Evolutionary conservation across 2,113 vertebrate genomes (phyloP).

Genomic region (Numida meleagris): DNA sequence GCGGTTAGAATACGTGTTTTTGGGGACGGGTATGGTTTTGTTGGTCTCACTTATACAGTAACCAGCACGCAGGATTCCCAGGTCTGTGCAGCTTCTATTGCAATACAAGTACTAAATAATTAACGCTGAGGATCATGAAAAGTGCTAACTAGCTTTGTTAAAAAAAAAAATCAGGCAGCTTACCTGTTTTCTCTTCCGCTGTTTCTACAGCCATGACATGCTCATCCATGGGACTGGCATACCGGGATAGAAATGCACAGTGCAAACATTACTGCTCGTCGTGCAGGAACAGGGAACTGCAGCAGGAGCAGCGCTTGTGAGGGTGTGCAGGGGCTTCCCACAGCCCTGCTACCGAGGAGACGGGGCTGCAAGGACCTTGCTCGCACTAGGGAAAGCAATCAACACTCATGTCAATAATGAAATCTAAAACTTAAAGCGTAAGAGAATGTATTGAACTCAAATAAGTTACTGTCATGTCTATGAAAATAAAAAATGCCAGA

Average conservation of each 20-base stretch:
- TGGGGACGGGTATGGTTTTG: neutral
- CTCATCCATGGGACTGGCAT: slow-evolving; percentile 77
- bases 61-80: neutral
- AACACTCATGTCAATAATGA: neutral
- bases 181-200: slow-evolving; percentile 78
- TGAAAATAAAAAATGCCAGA: neutral
- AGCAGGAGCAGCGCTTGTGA: neutral
- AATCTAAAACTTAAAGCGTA: neutral
- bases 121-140: neutral
- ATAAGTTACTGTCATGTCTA: neutral
- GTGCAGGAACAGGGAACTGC: neutral
- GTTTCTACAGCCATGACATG: slow-evolving; percentile 68
- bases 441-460: neutral
- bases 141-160: neutral
- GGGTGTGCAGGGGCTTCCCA: too few species aligned
- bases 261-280: neutral
- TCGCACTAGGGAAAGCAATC: neutral
- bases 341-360: too few species aligned
- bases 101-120: neutral
- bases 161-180: slow-evolving; percentile 4
- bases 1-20: neutral
- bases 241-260: slow-evolving; percentile 61
- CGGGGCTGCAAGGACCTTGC: neutral
- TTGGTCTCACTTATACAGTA: neutral
- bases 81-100: neutral